Percentiles rank a stretch among this genome's conserved stretches.
phyloP scores from a whole-genome alignment of 2,113 vertebrate genomes.

The Zosterops japonicus region DNA sequence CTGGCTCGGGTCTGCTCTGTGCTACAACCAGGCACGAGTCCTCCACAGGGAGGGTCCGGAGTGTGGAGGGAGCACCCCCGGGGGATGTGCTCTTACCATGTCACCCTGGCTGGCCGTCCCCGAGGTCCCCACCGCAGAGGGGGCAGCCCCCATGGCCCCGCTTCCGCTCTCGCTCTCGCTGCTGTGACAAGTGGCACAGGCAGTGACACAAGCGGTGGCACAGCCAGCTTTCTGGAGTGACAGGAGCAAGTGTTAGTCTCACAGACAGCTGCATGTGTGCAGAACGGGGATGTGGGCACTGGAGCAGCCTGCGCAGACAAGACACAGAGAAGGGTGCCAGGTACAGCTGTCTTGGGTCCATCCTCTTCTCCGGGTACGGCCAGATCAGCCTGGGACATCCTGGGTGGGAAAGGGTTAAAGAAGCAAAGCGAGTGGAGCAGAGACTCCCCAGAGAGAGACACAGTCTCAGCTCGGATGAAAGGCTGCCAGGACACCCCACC shows the following conservation, averaged over 20 bases:
- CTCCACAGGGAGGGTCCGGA: not conserved
- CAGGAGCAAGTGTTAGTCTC: not conserved
- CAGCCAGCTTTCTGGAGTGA: not conserved
- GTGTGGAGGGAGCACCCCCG: not conserved
- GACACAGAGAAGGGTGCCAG: not conserved
- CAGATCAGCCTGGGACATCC: not conserved
- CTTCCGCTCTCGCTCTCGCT: accelerated
- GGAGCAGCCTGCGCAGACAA: not conserved
- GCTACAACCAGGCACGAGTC: not conserved
- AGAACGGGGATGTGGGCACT: accelerated
- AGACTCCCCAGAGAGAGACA: not conserved
- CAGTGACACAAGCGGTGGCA: not conserved
- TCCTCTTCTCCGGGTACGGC: accelerated
- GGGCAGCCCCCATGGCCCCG: not conserved
- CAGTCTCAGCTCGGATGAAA: not conserved
- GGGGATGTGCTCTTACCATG: slow-evolving; percentile 11
- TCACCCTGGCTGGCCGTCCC: not conserved
- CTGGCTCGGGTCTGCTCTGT: not conserved
- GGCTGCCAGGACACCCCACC: not conserved
- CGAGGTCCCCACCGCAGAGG: not conserved
- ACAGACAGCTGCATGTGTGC: not conserved
- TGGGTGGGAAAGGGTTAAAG: not conserved
- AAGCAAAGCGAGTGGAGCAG: not conserved
- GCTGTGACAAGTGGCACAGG: not conserved
- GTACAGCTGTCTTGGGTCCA: not conserved